Percentiles rank a stretch among this genome's conserved stretches.
Evolutionary conservation across 2,888 invertebrate species (phyloP).

Genomic region (Mystacides longicornis): DNA sequence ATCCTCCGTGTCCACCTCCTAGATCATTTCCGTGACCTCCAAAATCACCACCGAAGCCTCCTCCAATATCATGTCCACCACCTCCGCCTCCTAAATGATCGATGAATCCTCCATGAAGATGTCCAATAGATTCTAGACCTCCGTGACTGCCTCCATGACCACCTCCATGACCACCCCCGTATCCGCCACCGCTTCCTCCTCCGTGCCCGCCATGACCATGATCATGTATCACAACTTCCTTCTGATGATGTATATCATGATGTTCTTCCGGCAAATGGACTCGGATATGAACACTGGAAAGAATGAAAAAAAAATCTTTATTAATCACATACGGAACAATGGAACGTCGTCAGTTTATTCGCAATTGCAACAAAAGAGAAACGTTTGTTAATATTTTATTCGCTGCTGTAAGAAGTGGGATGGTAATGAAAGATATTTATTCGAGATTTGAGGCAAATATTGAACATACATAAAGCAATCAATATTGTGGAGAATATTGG

Average conservation of each 20-base stretch:
- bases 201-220: slow-evolving; percentile 28
- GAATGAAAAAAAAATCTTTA: slow-evolving; percentile 23
- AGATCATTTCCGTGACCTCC: slow-evolving; percentile 28
- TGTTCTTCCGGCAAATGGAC: slow-evolving; percentile 49
- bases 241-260: slow-evolving; percentile 42
- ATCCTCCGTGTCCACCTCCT: slow-evolving; percentile 28
- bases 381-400: background rate
- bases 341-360: background rate
- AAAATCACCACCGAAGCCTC: slow-evolving; percentile 28
- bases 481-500: too few species aligned
- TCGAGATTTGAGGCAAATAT: too few species aligned
- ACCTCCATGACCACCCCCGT: slow-evolving; percentile 28
- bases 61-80: slow-evolving; percentile 26
- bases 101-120: slow-evolving; percentile 26
- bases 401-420: background rate
- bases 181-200: slow-evolving; percentile 31
- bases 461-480: too few species aligned
- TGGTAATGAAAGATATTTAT: too few species aligned
- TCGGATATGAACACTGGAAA: slow-evolving; percentile 50
- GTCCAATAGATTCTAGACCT: slow-evolving; percentile 28
- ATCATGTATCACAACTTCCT: slow-evolving; percentile 38
- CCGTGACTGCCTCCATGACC: slow-evolving; percentile 23
- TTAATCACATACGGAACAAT: background rate
- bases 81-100: slow-evolving; percentile 23
- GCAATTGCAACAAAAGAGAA: background rate